phyloP scores from a whole-genome alignment of 2,888 invertebrate species.

The Limnephilus auricula region DNA sequence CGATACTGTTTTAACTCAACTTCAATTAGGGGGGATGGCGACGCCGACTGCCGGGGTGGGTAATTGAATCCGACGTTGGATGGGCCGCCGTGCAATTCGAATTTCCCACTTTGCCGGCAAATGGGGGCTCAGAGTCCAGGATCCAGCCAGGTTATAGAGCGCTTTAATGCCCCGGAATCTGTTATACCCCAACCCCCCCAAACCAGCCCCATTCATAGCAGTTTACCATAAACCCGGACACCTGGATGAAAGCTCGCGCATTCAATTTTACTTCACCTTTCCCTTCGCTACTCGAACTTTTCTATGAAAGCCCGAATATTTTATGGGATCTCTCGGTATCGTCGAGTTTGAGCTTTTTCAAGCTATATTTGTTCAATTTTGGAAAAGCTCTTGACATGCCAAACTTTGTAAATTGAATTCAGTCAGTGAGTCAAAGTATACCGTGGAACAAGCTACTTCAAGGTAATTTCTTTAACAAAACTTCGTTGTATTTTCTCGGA shows the following conservation, averaged over 20 bases:
- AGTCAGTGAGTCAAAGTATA: not conserved
- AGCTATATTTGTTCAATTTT: not conserved
- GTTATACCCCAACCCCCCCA: conserved; percentile 6
- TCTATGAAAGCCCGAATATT: not conserved
- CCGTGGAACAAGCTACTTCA: not conserved
- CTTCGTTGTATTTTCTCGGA: not conserved
- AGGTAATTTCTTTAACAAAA: not conserved
- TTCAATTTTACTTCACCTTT: not conserved
- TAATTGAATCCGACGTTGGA: conserved; percentile 63
- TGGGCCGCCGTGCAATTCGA: conserved; percentile 59
- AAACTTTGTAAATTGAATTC: not conserved
- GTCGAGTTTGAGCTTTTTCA: not conserved
- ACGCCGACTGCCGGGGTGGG: conserved; percentile 49
- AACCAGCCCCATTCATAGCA: not conserved
- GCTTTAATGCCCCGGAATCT: conserved; percentile 18
- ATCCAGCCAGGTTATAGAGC: conserved; percentile 21
- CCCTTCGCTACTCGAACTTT: conserved; percentile 2
- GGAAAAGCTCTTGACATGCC: not conserved
- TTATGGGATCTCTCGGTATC: not conserved
- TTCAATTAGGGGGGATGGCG: conserved; percentile 60
- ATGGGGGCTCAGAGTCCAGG: conserved; percentile 42
- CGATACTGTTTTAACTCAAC: conserved; percentile 65
- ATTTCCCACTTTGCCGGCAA: conserved; percentile 62
- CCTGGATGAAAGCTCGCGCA: not conserved
- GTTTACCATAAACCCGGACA: not conserved